A percentile compares a stretch with the other conserved stretches of the same genome.
Conservation (phyloP, 2,888 invertebrate genomes). For the Eretmocerus hayati region DNA sequence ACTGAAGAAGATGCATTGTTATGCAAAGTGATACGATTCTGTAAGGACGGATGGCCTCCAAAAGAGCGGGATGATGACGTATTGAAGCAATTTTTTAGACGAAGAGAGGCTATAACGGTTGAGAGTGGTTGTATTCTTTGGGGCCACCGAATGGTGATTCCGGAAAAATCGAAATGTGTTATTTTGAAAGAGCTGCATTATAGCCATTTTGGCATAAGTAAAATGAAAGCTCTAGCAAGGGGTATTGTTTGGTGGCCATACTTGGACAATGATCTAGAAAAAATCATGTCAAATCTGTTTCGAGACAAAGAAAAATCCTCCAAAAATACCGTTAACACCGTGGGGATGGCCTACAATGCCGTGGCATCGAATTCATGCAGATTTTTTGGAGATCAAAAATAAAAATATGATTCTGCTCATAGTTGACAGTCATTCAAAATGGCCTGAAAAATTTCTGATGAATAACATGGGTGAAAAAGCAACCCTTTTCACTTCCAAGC, state of each 20-base stretch:
- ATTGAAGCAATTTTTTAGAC: neutral
- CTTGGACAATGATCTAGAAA: too few relatives aligned
- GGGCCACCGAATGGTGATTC: too few relatives aligned
- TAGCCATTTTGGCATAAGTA: too few relatives aligned
- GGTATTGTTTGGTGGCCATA: too few relatives aligned
- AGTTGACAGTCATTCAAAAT: neutral
- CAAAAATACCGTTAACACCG: too few relatives aligned
- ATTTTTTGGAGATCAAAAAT: neutral
- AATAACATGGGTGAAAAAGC: neutral
- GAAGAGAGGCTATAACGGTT: neutral
- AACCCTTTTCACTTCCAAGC: neutral
- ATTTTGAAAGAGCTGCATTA: too few relatives aligned
- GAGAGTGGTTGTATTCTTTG: neutral
- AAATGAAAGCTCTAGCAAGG: too few relatives aligned
- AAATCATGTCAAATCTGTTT: neutral
- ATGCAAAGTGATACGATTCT: neutral
- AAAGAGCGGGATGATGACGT: neutral
- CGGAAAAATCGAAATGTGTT: too few relatives aligned
- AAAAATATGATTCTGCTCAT: neutral
- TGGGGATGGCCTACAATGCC: neutral
- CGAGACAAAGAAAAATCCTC: neutral
- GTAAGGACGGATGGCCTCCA: neutral
- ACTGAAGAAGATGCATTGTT: too few relatives aligned
- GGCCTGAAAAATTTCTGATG: neutral
- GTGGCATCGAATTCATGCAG: neutral